Percentiles rank a stretch among this genome's conserved stretches.
phyloP scores from a whole-genome alignment of 2,888 invertebrate genomes.

The Aleiodes leptofemur region DNA sequence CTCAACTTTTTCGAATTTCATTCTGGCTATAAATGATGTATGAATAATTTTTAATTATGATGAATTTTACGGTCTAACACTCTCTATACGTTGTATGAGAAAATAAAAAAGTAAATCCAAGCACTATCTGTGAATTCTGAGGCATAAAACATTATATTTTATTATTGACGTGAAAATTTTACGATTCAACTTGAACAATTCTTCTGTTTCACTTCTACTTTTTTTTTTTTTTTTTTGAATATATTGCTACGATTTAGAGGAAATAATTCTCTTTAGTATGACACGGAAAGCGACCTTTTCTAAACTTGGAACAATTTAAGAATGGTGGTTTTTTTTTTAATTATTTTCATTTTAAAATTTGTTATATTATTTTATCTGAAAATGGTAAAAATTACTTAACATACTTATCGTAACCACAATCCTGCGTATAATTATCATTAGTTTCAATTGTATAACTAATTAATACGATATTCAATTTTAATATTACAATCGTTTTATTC shows the following conservation, averaged over 20 bases:
- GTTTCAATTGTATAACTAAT: constrained; percentile 19
- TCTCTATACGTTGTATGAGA: not conserved
- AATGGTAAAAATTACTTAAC: constrained; percentile 37
- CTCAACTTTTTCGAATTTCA: too few relatives aligned
- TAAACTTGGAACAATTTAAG: constrained; percentile 10
- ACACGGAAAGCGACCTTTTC: constrained; percentile 47
- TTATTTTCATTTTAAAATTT: not conserved
- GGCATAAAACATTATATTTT: constrained; percentile 16
- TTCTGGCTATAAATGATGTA: not conserved
- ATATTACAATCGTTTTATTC: constrained; percentile 19
- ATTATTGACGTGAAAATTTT: constrained; percentile 17
- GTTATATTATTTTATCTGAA: constrained; percentile 16
- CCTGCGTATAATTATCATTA: constrained; percentile 20
- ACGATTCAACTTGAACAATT: not conserved
- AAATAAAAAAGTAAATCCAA: not conserved
- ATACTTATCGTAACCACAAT: constrained; percentile 38
- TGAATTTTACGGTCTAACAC: not conserved
- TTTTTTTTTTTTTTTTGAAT: too few relatives aligned
- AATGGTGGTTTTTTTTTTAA: not conserved
- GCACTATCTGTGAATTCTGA: constrained; percentile 22
- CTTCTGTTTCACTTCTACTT: not conserved
- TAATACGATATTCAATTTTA: constrained; percentile 11
- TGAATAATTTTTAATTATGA: not conserved
- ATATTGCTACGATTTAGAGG: constrained; percentile 17
- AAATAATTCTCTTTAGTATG: constrained; percentile 18